Conservation (phyloP, 2,113 vertebrate species). For the Piaya cayana region DNA sequence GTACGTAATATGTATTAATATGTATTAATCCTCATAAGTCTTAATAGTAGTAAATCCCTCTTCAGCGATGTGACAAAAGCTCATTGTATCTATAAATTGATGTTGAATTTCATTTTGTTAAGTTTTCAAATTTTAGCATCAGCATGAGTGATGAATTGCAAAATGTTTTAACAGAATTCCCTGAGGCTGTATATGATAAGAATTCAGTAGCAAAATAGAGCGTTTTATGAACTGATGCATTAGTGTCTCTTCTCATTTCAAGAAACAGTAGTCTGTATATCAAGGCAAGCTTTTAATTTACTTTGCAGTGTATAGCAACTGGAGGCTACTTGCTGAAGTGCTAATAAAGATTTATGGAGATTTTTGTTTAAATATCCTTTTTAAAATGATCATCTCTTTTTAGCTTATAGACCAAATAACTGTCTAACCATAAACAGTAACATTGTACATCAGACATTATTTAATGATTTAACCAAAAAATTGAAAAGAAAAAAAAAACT, state of each 20-base stretch:
- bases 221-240: neutral
- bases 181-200: neutral
- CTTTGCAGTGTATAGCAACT: constrained; percentile 1
- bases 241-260: neutral
- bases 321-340: neutral
- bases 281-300: constrained; percentile 20
- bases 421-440: neutral
- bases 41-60: constrained; percentile 41
- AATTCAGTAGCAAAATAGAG: constrained; percentile 1
- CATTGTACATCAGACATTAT: neutral
- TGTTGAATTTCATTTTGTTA: neutral
- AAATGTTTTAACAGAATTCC: neutral
- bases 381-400: neutral
- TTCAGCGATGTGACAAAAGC: constrained; percentile 25
- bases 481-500: neutral
- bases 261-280: constrained; percentile 38
- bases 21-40: constrained; percentile 27
- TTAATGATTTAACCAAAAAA: neutral
- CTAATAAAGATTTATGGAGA: neutral
- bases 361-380: constrained; percentile 26
- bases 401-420: neutral
- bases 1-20: constrained; percentile 12
- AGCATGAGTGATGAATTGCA: constrained; percentile 6
- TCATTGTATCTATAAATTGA: constrained; percentile 20
- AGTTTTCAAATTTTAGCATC: constrained; percentile 1